Percentiles rank a stretch among this genome's conserved stretches.
Evolutionary conservation across 2,888 invertebrate species (phyloP).

Genomic region (Calameuta filiformis): DNA sequence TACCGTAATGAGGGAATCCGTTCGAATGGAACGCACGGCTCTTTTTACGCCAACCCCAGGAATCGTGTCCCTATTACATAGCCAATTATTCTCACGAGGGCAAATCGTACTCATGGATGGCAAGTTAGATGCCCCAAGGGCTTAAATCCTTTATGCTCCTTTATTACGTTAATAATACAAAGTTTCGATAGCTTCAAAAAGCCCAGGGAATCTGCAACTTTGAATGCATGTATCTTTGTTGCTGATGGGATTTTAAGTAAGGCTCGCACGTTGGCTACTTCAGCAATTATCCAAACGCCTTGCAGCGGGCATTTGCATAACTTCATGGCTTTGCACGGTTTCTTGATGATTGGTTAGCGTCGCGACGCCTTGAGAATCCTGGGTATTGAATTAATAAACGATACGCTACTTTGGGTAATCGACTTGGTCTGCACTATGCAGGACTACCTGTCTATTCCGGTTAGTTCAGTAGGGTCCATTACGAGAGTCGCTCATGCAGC

Average conservation of each 20-base stretch:
- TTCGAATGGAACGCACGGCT: not conserved
- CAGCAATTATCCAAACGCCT: conserved; percentile 60
- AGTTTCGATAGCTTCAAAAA: conserved; percentile 16
- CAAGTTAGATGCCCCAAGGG: not conserved
- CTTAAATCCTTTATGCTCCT: not conserved
- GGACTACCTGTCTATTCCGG: not conserved
- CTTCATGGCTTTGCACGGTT: conserved; percentile 48
- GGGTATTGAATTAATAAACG: not conserved
- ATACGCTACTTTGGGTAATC: not conserved
- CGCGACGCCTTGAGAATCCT: not conserved
- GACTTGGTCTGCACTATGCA: not conserved
- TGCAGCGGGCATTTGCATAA: conserved; percentile 55
- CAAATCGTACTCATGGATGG: not conserved
- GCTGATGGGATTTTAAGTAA: conserved; percentile 62
- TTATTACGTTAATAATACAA: conserved; percentile 35
- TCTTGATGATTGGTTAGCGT: conserved; percentile 15
- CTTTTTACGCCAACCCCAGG: not conserved
- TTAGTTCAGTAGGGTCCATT: not conserved
- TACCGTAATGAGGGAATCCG: not conserved
- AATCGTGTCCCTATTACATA: not conserved
- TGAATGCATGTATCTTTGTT: conserved; percentile 24
- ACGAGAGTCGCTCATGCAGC: not conserved
- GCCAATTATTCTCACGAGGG: not conserved
- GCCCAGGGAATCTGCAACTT: not conserved
- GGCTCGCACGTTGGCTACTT: conserved; percentile 31